Conservation (phyloP, 2,888 invertebrate species). For the Prosopocoilus inquinatus region DNA sequence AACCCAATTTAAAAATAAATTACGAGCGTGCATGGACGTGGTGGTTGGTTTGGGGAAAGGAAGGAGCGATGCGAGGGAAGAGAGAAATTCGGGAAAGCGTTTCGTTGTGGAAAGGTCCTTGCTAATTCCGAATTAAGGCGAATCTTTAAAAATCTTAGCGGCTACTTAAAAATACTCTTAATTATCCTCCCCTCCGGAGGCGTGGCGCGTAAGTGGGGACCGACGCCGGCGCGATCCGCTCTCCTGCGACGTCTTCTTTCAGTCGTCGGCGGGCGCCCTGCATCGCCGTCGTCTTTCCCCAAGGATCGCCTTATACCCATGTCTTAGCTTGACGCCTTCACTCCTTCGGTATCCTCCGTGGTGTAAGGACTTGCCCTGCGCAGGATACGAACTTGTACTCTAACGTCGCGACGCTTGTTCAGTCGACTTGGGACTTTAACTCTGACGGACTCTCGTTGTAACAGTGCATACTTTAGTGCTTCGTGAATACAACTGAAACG, state of each 20-base stretch:
- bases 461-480: too few species aligned
- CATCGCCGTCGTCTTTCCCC: constrained; percentile 46
- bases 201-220: constrained; percentile 43
- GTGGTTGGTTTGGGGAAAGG: too few species aligned
- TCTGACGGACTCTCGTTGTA: constrained; percentile 22
- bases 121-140: constrained; percentile 36
- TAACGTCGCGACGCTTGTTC: constrained; percentile 21
- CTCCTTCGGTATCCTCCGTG: constrained; percentile 50
- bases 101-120: not conserved
- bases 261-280: constrained; percentile 52
- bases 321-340: constrained; percentile 51
- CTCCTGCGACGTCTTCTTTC: constrained; percentile 51
- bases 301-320: constrained; percentile 50
- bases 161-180: constrained; percentile 52
- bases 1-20: too few species aligned
- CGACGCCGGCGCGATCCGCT: constrained; percentile 46
- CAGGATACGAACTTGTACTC: constrained; percentile 28
- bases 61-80: constrained; percentile 3
- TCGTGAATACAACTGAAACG: too few species aligned
- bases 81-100: not conserved
- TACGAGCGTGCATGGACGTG: not conserved
- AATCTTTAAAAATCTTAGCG: constrained; percentile 51
- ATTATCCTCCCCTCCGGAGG: constrained; percentile 49
- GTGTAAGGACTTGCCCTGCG: constrained; percentile 46
- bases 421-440: constrained; percentile 32